Conservation (phyloP, 2,797 vertebrate species). For the Melanogrammus aeglefinus region DNA sequence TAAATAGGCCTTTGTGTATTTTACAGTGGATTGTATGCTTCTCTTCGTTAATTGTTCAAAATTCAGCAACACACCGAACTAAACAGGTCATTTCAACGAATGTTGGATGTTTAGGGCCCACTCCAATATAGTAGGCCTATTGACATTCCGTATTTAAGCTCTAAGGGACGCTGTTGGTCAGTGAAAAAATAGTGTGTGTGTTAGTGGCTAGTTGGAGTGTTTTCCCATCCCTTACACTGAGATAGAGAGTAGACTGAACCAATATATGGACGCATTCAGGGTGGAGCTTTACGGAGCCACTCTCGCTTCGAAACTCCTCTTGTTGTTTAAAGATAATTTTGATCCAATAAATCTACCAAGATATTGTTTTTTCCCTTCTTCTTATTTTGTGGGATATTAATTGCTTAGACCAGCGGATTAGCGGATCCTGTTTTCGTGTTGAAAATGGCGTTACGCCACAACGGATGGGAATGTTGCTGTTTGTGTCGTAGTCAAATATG, state of each 20-base stretch:
- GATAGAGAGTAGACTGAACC: not conserved
- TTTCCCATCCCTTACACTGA: not conserved
- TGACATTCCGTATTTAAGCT: constrained; percentile 27
- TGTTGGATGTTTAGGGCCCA: too few species aligned
- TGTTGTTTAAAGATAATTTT: not conserved
- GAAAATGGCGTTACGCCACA: not conserved
- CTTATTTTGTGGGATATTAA: not conserved
- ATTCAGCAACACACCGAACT: too few species aligned
- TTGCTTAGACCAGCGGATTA: too few species aligned
- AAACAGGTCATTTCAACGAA: not conserved
- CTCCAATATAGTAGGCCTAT: not conserved
- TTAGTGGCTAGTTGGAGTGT: not conserved
- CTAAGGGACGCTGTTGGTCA: constrained; percentile 53
- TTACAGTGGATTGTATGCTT: too few species aligned
- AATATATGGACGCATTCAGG: not conserved
- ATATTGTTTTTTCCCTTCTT: not conserved
- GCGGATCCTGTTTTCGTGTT: too few species aligned
- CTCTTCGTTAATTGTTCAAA: not conserved
- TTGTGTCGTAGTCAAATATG: not conserved
- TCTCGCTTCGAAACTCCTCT: not conserved
- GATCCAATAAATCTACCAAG: not conserved
- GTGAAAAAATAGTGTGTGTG: not conserved
- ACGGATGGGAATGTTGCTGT: not conserved
- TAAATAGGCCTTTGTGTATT: too few species aligned
- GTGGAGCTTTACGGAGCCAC: not conserved